Evolutionary conservation across 2,888 invertebrate species (phyloP), one percentile per base, ranked within the genome.

Genomic region (Acanthopleura granulata): DNA sequence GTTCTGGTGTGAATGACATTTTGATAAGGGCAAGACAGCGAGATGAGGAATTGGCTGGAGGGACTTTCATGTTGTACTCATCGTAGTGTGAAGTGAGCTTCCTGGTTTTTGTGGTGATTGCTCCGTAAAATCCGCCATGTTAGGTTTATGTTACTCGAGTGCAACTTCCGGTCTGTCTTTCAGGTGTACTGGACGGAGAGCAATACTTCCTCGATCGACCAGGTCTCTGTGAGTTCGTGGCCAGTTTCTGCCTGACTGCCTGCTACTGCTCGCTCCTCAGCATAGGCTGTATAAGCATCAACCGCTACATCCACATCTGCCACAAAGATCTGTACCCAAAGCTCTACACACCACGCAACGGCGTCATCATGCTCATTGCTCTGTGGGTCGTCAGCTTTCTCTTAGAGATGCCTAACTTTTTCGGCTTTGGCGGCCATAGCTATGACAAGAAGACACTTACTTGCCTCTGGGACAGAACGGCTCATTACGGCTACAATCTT

Each of bases 391-490:
- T 82, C 25, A 75, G 80, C 49, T 82, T 82, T 72, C 72, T 79
- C 18, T 69, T 80, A 9, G 79, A 82, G 61, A 29, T 79, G 70
- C 78, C 78, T 0, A 80, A 78, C 72, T 74, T 78, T 49, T 74
- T 80, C 71, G 82, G 81, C 16, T 82, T 82, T 80, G 81, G 80
- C 14, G 80, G 78, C 61, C 78, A 82, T 69, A 74, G 51, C 27
- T 82, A 77, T 71, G 82, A 82, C 72, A 49, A 72, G 22, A 82
- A 82, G 72, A 79, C 80, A 18, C 71, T 83, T 16, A 78, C 51
- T 49, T 82, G 82, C 72, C 75, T 81, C 40, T 82, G 78, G 77
- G 79, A 82, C 69, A 49, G 82, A 62, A 76, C 80, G 27, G 79
- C 80, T 14, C 74, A 72, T 62, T 75, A 74, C 22, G 77, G 77